Conservation (phyloP, 2,888 invertebrate genomes). For the Cheilosia grossa region DNA sequence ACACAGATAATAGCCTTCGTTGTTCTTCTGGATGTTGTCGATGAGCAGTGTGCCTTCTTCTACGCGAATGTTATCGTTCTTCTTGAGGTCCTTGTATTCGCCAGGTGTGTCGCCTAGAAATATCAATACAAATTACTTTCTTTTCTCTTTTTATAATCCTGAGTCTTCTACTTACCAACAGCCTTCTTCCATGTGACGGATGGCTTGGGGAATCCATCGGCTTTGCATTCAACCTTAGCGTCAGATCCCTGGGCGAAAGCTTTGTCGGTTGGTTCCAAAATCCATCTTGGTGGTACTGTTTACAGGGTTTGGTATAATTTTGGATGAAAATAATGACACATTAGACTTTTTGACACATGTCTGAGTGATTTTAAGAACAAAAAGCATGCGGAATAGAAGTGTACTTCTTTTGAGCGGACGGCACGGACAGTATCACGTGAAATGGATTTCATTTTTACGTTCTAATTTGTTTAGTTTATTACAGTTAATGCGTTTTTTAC, state of each 20-base stretch:
- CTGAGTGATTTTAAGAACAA: slow-evolving; percentile 4
- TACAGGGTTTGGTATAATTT: slow-evolving; percentile 27
- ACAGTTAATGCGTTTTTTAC: slow-evolving; percentile 33
- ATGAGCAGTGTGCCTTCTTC: slow-evolving; percentile 97
- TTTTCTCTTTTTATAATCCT: neutral
- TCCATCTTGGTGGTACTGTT: slow-evolving; percentile 97
- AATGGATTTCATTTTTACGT: slow-evolving; percentile 71
- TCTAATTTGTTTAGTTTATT: slow-evolving; percentile 8
- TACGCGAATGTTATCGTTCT: slow-evolving; percentile 95
- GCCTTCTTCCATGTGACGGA: slow-evolving; percentile 98
- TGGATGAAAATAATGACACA: slow-evolving; percentile 53
- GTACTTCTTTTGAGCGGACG: slow-evolving; percentile 75
- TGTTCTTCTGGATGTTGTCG: slow-evolving; percentile 95
- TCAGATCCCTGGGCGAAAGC: slow-evolving; percentile 97
- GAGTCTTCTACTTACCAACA: slow-evolving; percentile 87
- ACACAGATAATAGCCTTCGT: slow-evolving; percentile 97
- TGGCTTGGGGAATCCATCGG: slow-evolving; percentile 97
- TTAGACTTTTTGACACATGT: slow-evolving; percentile 32
- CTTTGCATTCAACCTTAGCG: slow-evolving; percentile 97
- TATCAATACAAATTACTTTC: slow-evolving; percentile 13
- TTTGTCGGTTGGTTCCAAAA: slow-evolving; percentile 96
- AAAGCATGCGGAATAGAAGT: slow-evolving; percentile 78
- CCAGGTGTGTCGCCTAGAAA: slow-evolving; percentile 92
- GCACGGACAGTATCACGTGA: slow-evolving; percentile 78
- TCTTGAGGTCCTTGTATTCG: slow-evolving; percentile 96